Evolutionary conservation across 2,888 invertebrate species (phyloP), one percentile per base, ranked within the genome.

Genomic region (Drosophila trichaetosa): DNA sequence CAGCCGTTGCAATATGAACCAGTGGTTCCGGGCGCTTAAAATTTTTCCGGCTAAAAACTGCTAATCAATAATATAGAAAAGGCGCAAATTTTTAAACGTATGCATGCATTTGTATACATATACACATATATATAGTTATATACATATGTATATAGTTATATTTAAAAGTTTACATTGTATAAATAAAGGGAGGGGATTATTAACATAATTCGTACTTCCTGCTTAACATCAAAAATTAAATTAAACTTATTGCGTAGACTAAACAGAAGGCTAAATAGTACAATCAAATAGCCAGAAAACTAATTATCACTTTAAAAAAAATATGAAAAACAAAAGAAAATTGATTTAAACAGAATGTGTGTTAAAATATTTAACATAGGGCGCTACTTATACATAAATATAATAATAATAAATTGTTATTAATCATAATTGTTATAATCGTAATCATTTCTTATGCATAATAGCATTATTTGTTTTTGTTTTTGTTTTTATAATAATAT

Each of bases 251-350:
- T 61, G 67, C 62, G 64, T 86, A 81, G 48, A 79, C 73, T 90
- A 88, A 88, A 85, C 69, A 72, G 53, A 80, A 68, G 71, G 69
- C 73, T 86, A 85, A 79, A 73, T 77, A 29, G 27, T 38, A 86
- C 73, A 85, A 81, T 79, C 61, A 87, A 73, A 85, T 72, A 76
- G 68, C 73, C 67, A 69, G 11, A 73, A 87, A 87, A 87, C 76
- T 86, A 86, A 78, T 83, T 89, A 87, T 90, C 90, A 87, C 90
- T 82, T 74, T 66, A 36, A 80, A 75, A 81, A 76, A 73, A 82
- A 76, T 68, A 69, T 62, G 61, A 70, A 73, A 75, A 64, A 24
- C 16, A 24, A 16, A 16, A 16, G 16, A 16, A 60, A 77, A 89
- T 86, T 86, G 71, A 70, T 82, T 90, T 82, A 89, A 83, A 77